phyloP scores from a whole-genome alignment of 2,113 vertebrate genomes.

The Dicentrarchus labrax region DNA sequence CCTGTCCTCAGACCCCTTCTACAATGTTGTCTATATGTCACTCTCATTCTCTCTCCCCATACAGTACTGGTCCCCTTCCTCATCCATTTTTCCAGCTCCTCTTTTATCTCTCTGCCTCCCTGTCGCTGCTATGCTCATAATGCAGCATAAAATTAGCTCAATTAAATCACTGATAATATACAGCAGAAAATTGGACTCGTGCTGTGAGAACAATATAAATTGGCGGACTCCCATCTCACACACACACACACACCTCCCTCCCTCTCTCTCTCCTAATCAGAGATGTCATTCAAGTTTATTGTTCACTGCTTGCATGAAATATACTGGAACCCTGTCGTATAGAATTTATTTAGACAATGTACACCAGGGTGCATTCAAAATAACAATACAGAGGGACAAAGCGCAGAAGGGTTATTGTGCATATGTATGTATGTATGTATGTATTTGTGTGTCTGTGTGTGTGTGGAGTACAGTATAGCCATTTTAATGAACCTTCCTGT shows the following conservation, averaged over 20 bases:
- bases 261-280: neutral
- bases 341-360: slow-evolving; percentile 2
- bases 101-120: slow-evolving; percentile 32
- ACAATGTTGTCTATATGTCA: slow-evolving; percentile 7
- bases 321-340: neutral
- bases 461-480: neutral
- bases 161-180: slow-evolving; percentile 72
- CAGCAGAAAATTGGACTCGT: slow-evolving; percentile 56
- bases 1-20: slow-evolving; percentile 17
- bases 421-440: too few relatives aligned
- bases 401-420: neutral
- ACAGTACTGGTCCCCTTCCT: slow-evolving; percentile 7
- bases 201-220: slow-evolving; percentile 66
- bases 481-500: neutral
- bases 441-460: neutral
- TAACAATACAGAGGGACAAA: neutral
- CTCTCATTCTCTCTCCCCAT: neutral
- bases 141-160: slow-evolving; percentile 59
- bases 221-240: slow-evolving; percentile 12
- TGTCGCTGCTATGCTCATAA: slow-evolving; percentile 50
- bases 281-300: slow-evolving; percentile 19
- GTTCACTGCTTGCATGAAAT: neutral
- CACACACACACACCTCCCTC: neutral
- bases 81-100: slow-evolving; percentile 20
- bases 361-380: neutral